Evolutionary conservation across 2,113 vertebrate species (phyloP).

Genomic region (Gopherus evgoodei): DNA sequence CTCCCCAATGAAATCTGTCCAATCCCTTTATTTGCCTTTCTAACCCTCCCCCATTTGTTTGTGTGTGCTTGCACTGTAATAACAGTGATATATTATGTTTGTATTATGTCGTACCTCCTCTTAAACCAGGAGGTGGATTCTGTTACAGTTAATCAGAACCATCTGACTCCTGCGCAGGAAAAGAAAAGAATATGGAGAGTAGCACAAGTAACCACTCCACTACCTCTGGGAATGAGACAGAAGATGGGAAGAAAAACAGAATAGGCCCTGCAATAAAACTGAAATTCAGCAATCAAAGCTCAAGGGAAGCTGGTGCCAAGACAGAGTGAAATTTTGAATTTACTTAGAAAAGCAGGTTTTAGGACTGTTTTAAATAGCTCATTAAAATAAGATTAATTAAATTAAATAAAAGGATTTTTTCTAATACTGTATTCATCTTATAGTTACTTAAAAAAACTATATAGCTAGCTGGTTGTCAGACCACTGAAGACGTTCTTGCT

Average conservation of each 20-base stretch:
- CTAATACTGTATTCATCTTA: not conserved
- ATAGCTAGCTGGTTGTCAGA: not conserved
- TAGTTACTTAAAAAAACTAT: not conserved
- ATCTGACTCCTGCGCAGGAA: not conserved
- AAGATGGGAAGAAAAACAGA: not conserved
- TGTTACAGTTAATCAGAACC: not conserved
- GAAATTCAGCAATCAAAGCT: not conserved
- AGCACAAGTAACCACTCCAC: not conserved
- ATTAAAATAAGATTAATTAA: not conserved
- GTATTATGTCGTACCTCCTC: not conserved
- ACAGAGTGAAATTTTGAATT: not conserved
- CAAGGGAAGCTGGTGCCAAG: not conserved
- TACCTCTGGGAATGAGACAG: not conserved
- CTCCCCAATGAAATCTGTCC: not conserved
- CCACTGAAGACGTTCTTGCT: not conserved
- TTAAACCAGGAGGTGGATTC: not conserved
- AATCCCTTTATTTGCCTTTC: not conserved
- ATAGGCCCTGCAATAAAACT: not conserved
- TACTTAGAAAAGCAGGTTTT: not conserved
- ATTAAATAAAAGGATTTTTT: not conserved
- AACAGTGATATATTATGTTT: not conserved
- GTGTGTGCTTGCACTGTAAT: not conserved
- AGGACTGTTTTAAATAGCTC: not conserved
- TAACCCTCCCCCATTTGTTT: not conserved
- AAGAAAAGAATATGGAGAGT: not conserved